phyloP scores from a whole-genome alignment of 2,113 vertebrate genomes.

The Notechis scutatus region DNA sequence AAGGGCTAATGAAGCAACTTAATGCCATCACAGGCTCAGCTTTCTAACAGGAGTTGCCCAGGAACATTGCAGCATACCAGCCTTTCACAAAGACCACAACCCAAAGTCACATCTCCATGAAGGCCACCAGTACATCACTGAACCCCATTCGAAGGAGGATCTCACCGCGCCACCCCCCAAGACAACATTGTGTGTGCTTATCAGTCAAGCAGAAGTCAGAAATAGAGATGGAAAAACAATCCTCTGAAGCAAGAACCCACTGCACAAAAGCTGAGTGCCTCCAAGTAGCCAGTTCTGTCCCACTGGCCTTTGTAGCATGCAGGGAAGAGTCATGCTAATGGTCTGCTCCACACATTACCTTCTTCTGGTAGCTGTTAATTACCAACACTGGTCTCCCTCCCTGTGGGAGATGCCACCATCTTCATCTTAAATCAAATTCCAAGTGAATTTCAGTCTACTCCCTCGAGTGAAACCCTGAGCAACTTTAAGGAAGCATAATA shows the following conservation, averaged over 20 bases:
- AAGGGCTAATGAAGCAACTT: slow-evolving; percentile 96
- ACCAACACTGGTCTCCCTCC: not conserved
- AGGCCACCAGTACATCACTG: slow-evolving; percentile 7
- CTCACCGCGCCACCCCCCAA: not conserved
- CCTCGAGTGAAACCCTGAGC: not conserved
- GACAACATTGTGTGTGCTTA: not conserved
- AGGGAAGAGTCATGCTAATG: not conserved
- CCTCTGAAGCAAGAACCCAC: slow-evolving; percentile 4
- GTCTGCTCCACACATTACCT: slow-evolving; percentile 1
- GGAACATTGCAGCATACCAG: slow-evolving; percentile 62
- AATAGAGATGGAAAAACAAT: slow-evolving; percentile 11
- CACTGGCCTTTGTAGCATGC: slow-evolving; percentile 14
- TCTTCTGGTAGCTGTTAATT: not conserved
- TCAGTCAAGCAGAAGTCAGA: slow-evolving; percentile 17
- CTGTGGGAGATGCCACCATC: not conserved
- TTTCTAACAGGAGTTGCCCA: slow-evolving; percentile 76
- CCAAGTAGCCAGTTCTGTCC: slow-evolving; percentile 25
- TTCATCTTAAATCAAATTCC: not conserved
- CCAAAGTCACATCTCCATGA: slow-evolving; percentile 24
- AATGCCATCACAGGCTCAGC: slow-evolving; percentile 96
- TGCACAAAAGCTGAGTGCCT: slow-evolving; percentile 30
- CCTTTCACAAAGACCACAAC: slow-evolving; percentile 55
- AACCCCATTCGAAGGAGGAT: not conserved
- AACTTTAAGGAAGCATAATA: not conserved
- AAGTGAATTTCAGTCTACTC: not conserved